A percentile compares a stretch with the other conserved stretches of the same genome.
phyloP scores from a whole-genome alignment of 2,113 vertebrate species.

The Ptilonorhynchus violaceus region DNA sequence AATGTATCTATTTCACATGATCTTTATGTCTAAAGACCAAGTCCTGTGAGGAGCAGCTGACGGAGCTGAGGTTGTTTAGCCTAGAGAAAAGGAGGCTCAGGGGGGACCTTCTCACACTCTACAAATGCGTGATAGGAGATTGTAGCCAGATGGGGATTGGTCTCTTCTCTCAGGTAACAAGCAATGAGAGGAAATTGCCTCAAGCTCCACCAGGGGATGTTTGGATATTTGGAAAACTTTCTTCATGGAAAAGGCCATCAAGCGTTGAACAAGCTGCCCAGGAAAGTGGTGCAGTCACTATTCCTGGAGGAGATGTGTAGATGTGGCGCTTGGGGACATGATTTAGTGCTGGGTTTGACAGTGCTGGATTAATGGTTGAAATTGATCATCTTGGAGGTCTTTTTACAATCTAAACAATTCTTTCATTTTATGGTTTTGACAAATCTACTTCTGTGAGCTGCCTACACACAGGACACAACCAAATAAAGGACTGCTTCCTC shows the following conservation, averaged over 20 bases:
- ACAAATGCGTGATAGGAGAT: neutral
- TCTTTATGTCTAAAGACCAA: neutral
- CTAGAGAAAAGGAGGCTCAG: neutral
- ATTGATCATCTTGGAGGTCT: neutral
- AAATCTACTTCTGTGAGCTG: neutral
- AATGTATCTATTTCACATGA: neutral
- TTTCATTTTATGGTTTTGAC: neutral
- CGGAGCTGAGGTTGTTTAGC: neutral
- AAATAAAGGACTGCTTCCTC: neutral
- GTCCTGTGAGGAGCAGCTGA: neutral
- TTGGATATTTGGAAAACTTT: neutral
- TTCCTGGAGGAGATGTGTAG: neutral
- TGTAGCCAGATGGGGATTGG: neutral
- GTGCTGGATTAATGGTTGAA: neutral
- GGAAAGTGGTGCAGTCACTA: neutral
- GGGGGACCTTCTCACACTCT: neutral
- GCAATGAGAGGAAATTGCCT: neutral
- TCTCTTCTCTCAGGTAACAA: neutral
- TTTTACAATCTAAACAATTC: neutral
- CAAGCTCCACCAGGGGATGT: neutral
- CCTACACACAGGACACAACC: neutral
- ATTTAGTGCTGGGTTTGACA: neutral
- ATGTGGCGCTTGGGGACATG: accelerated
- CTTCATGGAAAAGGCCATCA: neutral
- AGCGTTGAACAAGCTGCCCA: neutral